These are phyloP conservation scores for Alosa sapidissima DNA, from an alignment of 2,797 vertebrate genomes.

Conservation along the genomic window DNA sequence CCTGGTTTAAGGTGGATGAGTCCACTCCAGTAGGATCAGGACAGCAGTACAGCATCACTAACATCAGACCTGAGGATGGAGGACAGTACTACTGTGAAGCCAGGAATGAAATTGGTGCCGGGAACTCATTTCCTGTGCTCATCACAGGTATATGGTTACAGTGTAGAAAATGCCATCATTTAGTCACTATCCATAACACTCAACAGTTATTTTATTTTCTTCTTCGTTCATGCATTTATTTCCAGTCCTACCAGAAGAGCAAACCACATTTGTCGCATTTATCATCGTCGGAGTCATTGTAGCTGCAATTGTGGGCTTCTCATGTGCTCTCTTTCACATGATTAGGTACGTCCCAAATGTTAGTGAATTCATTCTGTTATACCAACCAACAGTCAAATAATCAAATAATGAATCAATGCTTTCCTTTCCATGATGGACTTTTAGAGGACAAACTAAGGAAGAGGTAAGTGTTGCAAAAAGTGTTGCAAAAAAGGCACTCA, in stretches of 20 bases:
- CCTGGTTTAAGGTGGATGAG: constrained; percentile 2
- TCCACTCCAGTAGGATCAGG: constrained; percentile 10
- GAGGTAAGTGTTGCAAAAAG: too few species aligned
- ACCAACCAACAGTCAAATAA: too few species aligned
- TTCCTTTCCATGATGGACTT: too few species aligned
- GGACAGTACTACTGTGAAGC: constrained; percentile 28
- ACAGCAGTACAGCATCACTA: not conserved
- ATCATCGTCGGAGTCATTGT: not conserved
- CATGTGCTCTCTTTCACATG: not conserved
- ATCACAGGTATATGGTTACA: too few species aligned
- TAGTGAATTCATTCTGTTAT: too few species aligned
- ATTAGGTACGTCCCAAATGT: not conserved
- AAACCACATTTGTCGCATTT: not conserved
- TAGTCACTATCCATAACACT: too few species aligned
- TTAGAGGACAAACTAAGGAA: too few species aligned
- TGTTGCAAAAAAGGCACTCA: too few species aligned
- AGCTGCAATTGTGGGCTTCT: not conserved
- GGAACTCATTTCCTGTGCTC: not conserved
- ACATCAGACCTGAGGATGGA: not conserved
- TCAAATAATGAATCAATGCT: too few species aligned
- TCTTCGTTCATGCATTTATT: not conserved
- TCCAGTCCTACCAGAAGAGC: not conserved
- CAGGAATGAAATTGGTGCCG: constrained; percentile 25
- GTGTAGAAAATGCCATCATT: too few species aligned
- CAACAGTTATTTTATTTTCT: too few species aligned